Conservation (phyloP, 2,113 vertebrate species). For the Girardinichthys multiradiatus region DNA sequence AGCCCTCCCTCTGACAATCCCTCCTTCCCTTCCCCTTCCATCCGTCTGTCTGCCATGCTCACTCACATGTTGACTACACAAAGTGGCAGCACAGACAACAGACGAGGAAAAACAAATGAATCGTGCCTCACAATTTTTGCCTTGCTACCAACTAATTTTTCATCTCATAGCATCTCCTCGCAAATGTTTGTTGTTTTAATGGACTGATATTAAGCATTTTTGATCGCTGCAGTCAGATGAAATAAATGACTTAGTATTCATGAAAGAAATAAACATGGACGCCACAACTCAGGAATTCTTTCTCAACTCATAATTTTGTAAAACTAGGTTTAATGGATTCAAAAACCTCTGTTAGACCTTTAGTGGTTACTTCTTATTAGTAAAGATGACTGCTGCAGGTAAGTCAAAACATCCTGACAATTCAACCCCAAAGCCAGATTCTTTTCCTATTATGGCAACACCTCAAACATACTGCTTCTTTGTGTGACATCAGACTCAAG, state of each 20-base stretch:
- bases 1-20: slow-evolving; percentile 15
- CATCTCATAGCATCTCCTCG: slow-evolving; percentile 17
- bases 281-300: not conserved
- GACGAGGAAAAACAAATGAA: slow-evolving; percentile 65
- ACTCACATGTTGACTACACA: slow-evolving; percentile 64
- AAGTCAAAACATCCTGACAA: too few species aligned
- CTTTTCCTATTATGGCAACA: not conserved
- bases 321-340: not conserved
- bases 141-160: slow-evolving; percentile 1
- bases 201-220: slow-evolving; percentile 41
- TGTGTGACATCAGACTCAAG: too few species aligned
- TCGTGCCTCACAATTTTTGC: slow-evolving; percentile 53
- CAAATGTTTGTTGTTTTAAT: slow-evolving; percentile 40
- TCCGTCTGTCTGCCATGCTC: slow-evolving; percentile 49
- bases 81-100: slow-evolving; percentile 58
- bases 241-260: slow-evolving; percentile 13
- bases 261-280: slow-evolving; percentile 10
- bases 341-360: not conserved
- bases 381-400: not conserved
- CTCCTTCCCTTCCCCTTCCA: slow-evolving; percentile 31
- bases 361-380: not conserved
- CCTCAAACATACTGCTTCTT: too few species aligned
- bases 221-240: slow-evolving; percentile 23
- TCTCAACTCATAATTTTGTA: not conserved
- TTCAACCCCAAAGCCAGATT: not conserved